phyloP scores from a whole-genome alignment of 1,140 invertebrate genomes.

The Drosophila fuyamai region DNA sequence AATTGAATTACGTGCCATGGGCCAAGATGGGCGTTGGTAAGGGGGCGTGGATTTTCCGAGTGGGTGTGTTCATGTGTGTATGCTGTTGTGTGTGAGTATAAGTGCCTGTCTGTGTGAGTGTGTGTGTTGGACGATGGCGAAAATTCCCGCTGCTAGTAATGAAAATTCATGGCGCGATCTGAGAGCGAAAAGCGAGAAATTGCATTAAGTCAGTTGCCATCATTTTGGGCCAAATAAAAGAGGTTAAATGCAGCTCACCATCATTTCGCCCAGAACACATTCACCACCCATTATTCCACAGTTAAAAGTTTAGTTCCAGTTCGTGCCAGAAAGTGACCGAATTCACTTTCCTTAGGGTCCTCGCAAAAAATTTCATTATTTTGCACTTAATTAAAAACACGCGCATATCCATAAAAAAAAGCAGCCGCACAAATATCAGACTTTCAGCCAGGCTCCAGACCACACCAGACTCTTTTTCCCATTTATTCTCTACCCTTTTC shows the following conservation, averaged over 20 bases:
- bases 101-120: slow-evolving; percentile 1
- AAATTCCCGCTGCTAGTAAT: slow-evolving; percentile 52
- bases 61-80: slow-evolving; percentile 8
- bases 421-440: slow-evolving; percentile 28
- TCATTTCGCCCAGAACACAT: background rate
- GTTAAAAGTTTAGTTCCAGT: slow-evolving; percentile 1
- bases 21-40: slow-evolving; percentile 37
- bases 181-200: slow-evolving; percentile 47
- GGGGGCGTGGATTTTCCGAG: slow-evolving; percentile 8
- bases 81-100: background rate
- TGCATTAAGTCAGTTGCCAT: slow-evolving; percentile 64
- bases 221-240: slow-evolving; percentile 42
- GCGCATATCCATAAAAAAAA: slow-evolving; percentile 37
- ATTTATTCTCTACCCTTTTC: slow-evolving; percentile 26
- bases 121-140: slow-evolving; percentile 34
- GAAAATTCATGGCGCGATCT: slow-evolving; percentile 63
- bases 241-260: slow-evolving; percentile 28
- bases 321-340: slow-evolving; percentile 37
- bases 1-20: slow-evolving; percentile 78
- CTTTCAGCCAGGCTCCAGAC: slow-evolving; percentile 34
- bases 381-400: slow-evolving; percentile 80
- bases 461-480: slow-evolving; percentile 10
- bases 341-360: slow-evolving; percentile 39
- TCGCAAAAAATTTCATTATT: slow-evolving; percentile 58
- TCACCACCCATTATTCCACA: background rate